Base-by-base conservation (phyloP, 2,797 vertebrate species). In the Helostoma temminkii region DNA sequence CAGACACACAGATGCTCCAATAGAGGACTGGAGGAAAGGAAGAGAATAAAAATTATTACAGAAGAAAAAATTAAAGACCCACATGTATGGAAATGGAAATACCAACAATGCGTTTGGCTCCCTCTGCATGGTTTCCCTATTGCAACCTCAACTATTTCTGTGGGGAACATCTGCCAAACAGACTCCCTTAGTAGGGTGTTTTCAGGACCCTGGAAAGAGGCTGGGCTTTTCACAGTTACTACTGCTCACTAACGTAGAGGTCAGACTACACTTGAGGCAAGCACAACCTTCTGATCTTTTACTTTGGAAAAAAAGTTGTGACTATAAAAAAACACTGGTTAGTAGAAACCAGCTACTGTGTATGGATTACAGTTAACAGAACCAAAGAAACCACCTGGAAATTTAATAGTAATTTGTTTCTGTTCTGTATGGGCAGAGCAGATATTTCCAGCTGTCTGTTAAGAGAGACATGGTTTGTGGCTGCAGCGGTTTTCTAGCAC, bases 131-230 rank as follows among this genome's bases (percentile, higher is more conserved):
- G 46, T 54, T n/a, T 82, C 53, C 54, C 52, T 19, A 67, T 22
- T 42, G 67, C 36, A 54, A 74, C 32, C 48, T 79, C 43, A 81
- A 71, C 58, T 69, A 76, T 78, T 88, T 80, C 77, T 54, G 37
- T 71, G 50, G 66, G 61, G 52, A 69, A 83, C 88, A 92, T 91
- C 86, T 92, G 91, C 71, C 59, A 72, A 56, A 88, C 88, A 89
- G 76, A 89, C 87, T 85, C 52, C 62, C 47, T 59, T 43, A 36
- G 37, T 52, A 73, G 79, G 79, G 75, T 66, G 62, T 66, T 81
- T 34, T 76, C 54, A 69, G 66, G 76, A 74, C 69, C 82, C 56
- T 46, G 66, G 65, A 65, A 66, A 64, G 63, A 71, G 54, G 48
- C 55, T 22, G 4, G 62, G 57, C 34, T 67, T 42, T n/a, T n/a